A percentile compares a stretch with the other conserved stretches of the same genome.
These are phyloP conservation scores for Sardina pilchardus DNA, from an alignment of 2,113 vertebrate genomes.

Conservation along the genomic window DNA sequence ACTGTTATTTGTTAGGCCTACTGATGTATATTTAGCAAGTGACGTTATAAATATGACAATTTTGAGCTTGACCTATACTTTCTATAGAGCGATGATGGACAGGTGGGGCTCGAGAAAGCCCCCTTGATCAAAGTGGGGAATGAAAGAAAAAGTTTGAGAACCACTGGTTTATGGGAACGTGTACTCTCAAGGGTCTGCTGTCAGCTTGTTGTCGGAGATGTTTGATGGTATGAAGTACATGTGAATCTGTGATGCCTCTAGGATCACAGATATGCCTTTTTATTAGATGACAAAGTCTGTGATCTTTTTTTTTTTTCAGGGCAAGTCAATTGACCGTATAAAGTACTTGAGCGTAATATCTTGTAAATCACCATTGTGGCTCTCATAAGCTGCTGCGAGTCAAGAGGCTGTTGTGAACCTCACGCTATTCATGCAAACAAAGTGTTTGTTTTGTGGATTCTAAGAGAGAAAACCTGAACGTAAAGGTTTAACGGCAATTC, in stretches of 20 bases:
- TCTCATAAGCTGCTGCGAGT: neutral
- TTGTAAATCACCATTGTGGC: neutral
- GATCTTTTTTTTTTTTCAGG: neutral
- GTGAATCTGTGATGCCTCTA: neutral
- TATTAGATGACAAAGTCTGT: neutral
- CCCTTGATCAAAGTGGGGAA: too few species aligned
- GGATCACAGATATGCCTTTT: neutral
- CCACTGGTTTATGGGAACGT: neutral
- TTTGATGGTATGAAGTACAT: neutral
- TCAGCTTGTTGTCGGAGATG: neutral
- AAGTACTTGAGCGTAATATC: neutral
- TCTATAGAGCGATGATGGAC: too few species aligned
- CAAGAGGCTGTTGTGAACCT: neutral
- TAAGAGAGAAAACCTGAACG: neutral
- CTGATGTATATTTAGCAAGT: too few species aligned
- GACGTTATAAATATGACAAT: too few species aligned
- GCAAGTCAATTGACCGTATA: neutral
- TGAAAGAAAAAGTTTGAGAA: too few species aligned
- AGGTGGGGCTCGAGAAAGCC: too few species aligned
- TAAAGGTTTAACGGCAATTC: neutral
- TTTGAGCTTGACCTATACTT: too few species aligned
- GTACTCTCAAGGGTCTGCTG: neutral
- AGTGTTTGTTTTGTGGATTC: neutral
- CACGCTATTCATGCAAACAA: neutral
- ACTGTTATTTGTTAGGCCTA: too few species aligned